phyloP scores from a whole-genome alignment of 2,888 invertebrate species.

The Drosophila leonis region DNA sequence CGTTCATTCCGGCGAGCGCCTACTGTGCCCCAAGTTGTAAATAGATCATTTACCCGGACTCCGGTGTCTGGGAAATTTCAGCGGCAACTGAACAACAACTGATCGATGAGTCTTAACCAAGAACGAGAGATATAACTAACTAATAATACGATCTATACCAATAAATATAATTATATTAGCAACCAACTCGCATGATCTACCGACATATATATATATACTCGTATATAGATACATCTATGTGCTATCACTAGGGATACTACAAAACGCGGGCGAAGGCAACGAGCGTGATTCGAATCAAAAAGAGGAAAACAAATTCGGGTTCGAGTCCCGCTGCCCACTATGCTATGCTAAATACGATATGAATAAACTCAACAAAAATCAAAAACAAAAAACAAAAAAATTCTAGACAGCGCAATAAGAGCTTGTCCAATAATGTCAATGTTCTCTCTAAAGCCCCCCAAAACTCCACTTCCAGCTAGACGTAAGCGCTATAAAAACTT shows the following conservation, averaged over 20 bases:
- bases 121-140: slow-evolving; percentile 20
- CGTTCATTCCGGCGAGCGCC: not conserved
- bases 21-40: slow-evolving; percentile 48
- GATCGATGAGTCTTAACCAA: slow-evolving; percentile 24
- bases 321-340: not conserved
- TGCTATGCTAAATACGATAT: not conserved
- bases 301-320: not conserved
- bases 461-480: slow-evolving; percentile 22
- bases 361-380: not conserved
- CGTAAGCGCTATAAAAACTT: not conserved
- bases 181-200: slow-evolving; percentile 1
- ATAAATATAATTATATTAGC: slow-evolving; percentile 44
- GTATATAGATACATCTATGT: slow-evolving; percentile 12
- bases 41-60: slow-evolving; percentile 42
- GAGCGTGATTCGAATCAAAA: not conserved
- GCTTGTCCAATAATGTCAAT: slow-evolving; percentile 7
- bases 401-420: slow-evolving; percentile 12
- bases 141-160: slow-evolving; percentile 37
- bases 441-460: slow-evolving; percentile 7
- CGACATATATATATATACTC: slow-evolving; percentile 1
- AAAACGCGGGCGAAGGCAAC: slow-evolving; percentile 9
- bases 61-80: slow-evolving; percentile 5
- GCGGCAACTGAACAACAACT: slow-evolving; percentile 23
- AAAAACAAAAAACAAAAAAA: not conserved
- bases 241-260: slow-evolving; percentile 26